A percentile compares a stretch with the other conserved stretches of the same genome.
Conservation (phyloP, 2,113 vertebrate species). For the Castor canadensis region DNA sequence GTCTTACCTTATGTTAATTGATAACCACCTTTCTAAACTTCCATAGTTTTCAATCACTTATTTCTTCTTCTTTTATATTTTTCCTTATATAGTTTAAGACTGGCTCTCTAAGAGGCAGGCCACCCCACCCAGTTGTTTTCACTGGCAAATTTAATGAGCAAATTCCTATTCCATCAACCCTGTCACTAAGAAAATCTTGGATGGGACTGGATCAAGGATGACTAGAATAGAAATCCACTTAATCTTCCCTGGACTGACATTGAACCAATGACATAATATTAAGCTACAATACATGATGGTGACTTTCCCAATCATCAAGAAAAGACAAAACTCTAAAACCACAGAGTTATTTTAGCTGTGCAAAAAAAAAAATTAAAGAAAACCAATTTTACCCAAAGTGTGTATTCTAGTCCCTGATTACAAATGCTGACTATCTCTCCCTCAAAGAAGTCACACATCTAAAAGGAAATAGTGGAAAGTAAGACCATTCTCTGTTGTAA, state of each 20-base stretch:
- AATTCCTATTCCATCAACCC: conserved; percentile 16
- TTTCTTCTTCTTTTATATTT: background rate
- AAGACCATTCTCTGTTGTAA: background rate
- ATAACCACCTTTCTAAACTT: background rate
- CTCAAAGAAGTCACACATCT: background rate
- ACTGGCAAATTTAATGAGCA: conserved; percentile 35
- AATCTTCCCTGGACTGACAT: conserved; percentile 47
- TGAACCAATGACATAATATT: conserved; percentile 53
- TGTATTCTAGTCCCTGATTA: background rate
- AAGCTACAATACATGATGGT: background rate
- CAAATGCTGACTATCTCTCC: background rate
- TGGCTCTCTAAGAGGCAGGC: conserved; percentile 5
- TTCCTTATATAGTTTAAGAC: background rate
- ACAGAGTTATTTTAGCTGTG: background rate
- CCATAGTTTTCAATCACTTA: background rate
- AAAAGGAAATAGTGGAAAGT: conserved; percentile 22
- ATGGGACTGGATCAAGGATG: background rate
- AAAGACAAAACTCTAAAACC: conserved; percentile 22
- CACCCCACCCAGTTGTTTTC: conserved; percentile 30
- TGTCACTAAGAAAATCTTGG: conserved; percentile 44
- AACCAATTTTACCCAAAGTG: conserved; percentile 39
- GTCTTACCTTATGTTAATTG: background rate
- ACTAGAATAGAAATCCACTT: conserved; percentile 54
- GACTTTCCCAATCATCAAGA: conserved; percentile 43
- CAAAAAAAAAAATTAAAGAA: background rate